phyloP scores from a whole-genome alignment of 2,888 invertebrate genomes.

The Shargacucullia verbasci region DNA sequence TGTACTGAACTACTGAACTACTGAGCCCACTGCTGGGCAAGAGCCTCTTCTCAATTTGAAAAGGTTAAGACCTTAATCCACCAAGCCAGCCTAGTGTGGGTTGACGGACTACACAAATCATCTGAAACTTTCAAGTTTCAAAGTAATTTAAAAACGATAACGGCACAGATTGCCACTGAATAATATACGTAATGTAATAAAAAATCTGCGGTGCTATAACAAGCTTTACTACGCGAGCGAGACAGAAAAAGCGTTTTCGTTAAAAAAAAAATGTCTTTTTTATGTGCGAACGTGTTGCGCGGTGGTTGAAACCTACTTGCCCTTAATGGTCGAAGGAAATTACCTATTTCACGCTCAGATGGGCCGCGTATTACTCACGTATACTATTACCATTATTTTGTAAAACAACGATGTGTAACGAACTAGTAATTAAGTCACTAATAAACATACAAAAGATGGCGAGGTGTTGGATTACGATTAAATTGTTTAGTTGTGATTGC shows the following conservation, averaged over 20 bases:
- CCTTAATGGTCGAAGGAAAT: constrained; percentile 71
- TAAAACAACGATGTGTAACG: constrained; percentile 54
- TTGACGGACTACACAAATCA: no score
- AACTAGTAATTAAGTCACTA: constrained; percentile 53
- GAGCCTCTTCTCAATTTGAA: no score
- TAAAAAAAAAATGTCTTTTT: constrained; percentile 61
- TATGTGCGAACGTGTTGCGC: constrained; percentile 62
- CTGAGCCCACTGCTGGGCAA: no score
- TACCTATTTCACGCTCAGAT: constrained; percentile 74
- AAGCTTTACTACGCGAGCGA: constrained; percentile 50
- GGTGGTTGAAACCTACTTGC: constrained; percentile 51
- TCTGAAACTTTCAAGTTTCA: no score
- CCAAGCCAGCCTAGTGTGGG: no score
- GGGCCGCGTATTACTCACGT: constrained; percentile 65
- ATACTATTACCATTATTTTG: constrained; percentile 59
- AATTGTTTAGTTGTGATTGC: constrained; percentile 14
- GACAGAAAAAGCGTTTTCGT: constrained; percentile 56
- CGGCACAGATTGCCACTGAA: constrained; percentile 31
- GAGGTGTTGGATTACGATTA: constrained; percentile 12
- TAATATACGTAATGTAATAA: constrained; percentile 61
- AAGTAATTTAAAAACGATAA: constrained; percentile 15
- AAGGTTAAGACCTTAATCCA: no score
- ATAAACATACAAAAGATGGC: constrained; percentile 22
- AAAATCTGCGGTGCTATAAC: constrained; percentile 48
- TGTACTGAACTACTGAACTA: no score